Percentiles rank a stretch among this genome's conserved stretches.
Conservation (phyloP, 2,888 invertebrate genomes). For the Nyleta sp. region DNA sequence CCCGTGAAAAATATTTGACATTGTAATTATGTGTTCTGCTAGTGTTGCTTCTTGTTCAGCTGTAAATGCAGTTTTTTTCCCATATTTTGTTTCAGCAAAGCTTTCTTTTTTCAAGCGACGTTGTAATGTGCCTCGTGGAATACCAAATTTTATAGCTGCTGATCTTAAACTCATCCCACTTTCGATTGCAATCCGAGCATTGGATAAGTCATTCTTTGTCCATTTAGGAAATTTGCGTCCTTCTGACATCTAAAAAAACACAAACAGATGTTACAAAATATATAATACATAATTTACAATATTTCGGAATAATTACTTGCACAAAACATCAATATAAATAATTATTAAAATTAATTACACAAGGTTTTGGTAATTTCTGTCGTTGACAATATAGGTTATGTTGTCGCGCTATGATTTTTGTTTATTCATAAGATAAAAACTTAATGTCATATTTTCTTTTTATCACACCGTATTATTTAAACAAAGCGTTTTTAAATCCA, state of each 20-base stretch:
- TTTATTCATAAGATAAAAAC: too few relatives aligned
- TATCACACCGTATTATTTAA: too few relatives aligned
- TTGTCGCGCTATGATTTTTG: too few relatives aligned
- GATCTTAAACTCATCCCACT: neutral
- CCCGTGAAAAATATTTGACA: slow-evolving; percentile 68
- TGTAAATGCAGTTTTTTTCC: slow-evolving; percentile 64
- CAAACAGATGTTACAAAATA: neutral
- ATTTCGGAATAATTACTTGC: neutral
- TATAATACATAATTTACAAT: neutral
- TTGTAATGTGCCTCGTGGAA: slow-evolving; percentile 6
- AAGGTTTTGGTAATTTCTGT: too few relatives aligned
- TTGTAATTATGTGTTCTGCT: slow-evolving; percentile 57
- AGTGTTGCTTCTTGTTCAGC: slow-evolving; percentile 67
- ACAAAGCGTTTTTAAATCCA: too few relatives aligned
- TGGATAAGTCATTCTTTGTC: too few relatives aligned
- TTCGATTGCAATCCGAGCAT: too few relatives aligned
- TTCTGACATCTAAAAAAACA: too few relatives aligned
- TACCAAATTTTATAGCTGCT: neutral
- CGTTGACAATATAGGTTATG: too few relatives aligned
- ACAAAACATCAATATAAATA: neutral
- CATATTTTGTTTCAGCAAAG: slow-evolving; percentile 43
- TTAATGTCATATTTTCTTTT: too few relatives aligned
- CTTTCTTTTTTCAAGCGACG: neutral
- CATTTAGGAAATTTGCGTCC: too few relatives aligned
- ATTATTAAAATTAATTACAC: too few relatives aligned